These are phyloP conservation scores for Lamellibrachia luymesi DNA, from an alignment of 1,140 invertebrate species.

Conservation along the genomic window DNA sequence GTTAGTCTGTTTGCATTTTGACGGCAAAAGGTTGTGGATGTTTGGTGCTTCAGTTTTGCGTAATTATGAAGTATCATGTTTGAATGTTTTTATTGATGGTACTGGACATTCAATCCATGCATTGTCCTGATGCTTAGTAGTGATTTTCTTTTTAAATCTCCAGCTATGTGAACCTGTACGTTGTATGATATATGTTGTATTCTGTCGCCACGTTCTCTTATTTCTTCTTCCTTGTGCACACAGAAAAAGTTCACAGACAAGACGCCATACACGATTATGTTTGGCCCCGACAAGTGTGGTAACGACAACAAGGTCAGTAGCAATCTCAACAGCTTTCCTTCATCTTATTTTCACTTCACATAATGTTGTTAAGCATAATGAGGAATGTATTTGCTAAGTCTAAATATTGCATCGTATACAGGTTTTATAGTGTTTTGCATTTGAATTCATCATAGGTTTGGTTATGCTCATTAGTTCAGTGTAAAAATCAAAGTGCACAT, in stretches of 20 bases:
- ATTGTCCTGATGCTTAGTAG: no score
- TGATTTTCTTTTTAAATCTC: no score
- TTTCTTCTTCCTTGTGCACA: slow-evolving; percentile 23
- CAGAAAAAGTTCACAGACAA: slow-evolving; percentile 85
- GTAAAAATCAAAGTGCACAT: no score
- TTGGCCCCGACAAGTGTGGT: slow-evolving; percentile 98
- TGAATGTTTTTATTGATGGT: no score
- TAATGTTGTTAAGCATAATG: no score
- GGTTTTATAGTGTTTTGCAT: no score
- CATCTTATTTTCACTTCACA: not conserved
- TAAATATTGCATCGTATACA: no score
- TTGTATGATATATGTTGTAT: not conserved
- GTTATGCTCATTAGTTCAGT: no score
- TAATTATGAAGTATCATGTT: no score
- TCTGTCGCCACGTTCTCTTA: not conserved
- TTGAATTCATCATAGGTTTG: no score
- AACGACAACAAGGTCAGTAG: slow-evolving; percentile 78
- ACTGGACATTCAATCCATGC: no score
- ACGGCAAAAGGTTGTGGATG: not conserved
- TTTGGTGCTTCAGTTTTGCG: not conserved
- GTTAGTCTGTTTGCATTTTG: not conserved
- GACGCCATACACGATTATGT: slow-evolving; percentile 98
- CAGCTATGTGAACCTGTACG: not conserved
- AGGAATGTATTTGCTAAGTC: no score
- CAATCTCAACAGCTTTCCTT: not conserved